A percentile compares a stretch with the other conserved stretches of the same genome.
Conservation (phyloP, 2,113 vertebrate species). For the Aythya baeri region DNA sequence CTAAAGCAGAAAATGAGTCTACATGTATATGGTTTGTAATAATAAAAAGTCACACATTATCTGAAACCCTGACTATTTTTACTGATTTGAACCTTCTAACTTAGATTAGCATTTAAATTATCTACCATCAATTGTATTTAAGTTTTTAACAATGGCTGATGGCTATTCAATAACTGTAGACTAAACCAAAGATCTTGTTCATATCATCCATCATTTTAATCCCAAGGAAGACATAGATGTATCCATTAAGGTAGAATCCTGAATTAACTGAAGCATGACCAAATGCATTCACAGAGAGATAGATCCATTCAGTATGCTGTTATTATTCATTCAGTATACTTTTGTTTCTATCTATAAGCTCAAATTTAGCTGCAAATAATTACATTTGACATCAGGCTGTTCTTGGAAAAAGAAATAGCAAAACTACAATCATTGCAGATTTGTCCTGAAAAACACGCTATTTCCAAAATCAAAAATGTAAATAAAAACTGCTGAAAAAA, state of each 20-base stretch:
- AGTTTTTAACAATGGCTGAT: neutral
- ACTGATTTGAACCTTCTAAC: neutral
- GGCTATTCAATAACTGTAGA: neutral
- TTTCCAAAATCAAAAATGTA: neutral
- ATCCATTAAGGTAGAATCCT: neutral
- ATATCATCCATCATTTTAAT: neutral
- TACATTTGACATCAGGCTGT: neutral
- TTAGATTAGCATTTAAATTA: constrained; percentile 2
- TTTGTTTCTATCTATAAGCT: neutral
- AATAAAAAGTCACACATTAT: neutral
- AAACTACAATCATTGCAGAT: neutral
- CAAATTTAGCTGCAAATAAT: neutral
- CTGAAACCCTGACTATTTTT: neutral
- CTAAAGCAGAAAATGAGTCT: neutral
- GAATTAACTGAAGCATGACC: neutral
- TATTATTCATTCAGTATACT: neutral
- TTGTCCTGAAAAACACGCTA: neutral
- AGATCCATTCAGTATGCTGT: neutral
- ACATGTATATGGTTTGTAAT: neutral
- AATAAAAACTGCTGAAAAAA: neutral
- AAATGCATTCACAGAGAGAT: neutral
- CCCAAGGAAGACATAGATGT: neutral
- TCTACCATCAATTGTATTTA: neutral
- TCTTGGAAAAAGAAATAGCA: neutral
- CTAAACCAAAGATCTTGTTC: neutral